phyloP scores from a whole-genome alignment of 1,140 invertebrate species.

The Lucilia sericata region DNA sequence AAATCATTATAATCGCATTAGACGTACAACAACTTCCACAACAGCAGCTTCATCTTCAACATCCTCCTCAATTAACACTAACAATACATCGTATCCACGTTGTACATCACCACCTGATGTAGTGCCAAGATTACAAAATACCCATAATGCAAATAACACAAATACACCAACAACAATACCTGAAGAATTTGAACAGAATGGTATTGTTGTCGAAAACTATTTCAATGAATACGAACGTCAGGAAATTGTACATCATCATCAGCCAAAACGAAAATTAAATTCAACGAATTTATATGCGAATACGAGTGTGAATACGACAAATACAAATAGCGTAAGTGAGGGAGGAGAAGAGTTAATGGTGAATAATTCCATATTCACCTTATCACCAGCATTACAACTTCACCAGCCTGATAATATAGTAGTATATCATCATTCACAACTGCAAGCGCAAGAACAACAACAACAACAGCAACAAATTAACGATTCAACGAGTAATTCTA shows the following conservation, averaged over 20 bases:
- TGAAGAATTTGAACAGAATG: conserved; percentile 48
- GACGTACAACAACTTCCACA: conserved; percentile 51
- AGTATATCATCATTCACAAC: conserved; percentile 45
- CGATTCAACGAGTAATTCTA: conserved; percentile 58
- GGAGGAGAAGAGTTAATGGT: neutral
- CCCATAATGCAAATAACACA: conserved; percentile 48
- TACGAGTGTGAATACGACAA: neutral
- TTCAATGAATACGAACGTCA: conserved; percentile 66
- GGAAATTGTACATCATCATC: conserved; percentile 59
- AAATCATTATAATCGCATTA: conserved; percentile 43
- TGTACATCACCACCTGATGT: conserved; percentile 64
- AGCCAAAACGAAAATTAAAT: conserved; percentile 7
- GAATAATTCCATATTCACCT: conserved; percentile 7
- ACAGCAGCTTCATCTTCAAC: conserved; percentile 44
- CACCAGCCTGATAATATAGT: conserved; percentile 31
- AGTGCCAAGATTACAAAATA: conserved; percentile 62
- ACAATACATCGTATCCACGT: conserved; percentile 47
- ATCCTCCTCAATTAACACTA: neutral
- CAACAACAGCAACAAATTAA: conserved; percentile 49
- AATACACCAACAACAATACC: conserved; percentile 47
- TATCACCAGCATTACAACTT: conserved; percentile 51
- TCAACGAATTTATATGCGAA: conserved; percentile 18
- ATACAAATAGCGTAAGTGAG: neutral
- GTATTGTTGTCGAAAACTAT: conserved; percentile 66
- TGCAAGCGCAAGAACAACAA: conserved; percentile 46